Evolutionary conservation across 2,888 invertebrate species (phyloP), one percentile per base, ranked within the genome.

Genomic region (Drosophila borealis): DNA sequence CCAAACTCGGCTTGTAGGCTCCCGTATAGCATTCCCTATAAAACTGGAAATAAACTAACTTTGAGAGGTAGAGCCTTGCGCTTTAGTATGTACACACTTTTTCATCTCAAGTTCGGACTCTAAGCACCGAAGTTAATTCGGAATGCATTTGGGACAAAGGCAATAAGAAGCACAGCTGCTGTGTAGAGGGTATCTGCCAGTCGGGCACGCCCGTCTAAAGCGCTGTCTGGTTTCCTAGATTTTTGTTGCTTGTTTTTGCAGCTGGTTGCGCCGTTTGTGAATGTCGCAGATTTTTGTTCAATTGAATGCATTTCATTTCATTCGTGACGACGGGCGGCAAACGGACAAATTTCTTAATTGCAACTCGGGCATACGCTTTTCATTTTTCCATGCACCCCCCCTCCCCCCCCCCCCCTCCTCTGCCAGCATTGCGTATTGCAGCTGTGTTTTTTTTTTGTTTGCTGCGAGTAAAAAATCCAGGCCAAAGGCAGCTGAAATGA

Each of bases 261-360:
- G 55, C 54, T 54, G 54, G 60, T 39, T 54, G 59, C 45, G 14
- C 67, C 46, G 64, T 60, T 60, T 62, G 66, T 67, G 60, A 46
- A 80, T 64, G 64, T 54, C 63, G 50, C 63, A 57, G 66, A 70
- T 70, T 69, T 73, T 68, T 57, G 80, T 82, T 78, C 87, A 82
- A 82, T 82, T 83, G 88, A 83, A 84, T 81, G 88, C 88, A 75
- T 84, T 81, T 80, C 86, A 80, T 74, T 87, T 87, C 79, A 81
- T 75, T 80, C 84, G 78, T 74, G 74, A 74, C 78, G 81, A 75
- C 29, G 54, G 61, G 46, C 51, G 61, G 78, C 72, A 65, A 57
- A 36, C 60, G 66, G 66, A 64, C 65, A 64, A 64, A 64, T 64
- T 64, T 64, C 64, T 64, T 64, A 64, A 64, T 64, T 64, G 64